Percentiles rank a stretch among this genome's conserved stretches.
phyloP scores from a whole-genome alignment of 2,797 vertebrate species.

The Cichlasoma orientale region DNA sequence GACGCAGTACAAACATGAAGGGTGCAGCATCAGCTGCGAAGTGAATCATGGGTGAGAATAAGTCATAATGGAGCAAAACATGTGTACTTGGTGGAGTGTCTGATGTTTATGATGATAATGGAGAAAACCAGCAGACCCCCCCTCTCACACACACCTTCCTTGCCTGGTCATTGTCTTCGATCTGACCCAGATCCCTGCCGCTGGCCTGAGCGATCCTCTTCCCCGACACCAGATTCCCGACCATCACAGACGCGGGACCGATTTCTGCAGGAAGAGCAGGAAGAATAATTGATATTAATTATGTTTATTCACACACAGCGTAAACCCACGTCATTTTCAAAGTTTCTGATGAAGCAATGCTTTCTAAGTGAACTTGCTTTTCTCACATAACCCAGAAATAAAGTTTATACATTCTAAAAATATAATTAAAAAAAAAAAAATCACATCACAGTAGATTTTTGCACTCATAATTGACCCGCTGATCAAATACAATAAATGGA shows the following conservation, averaged over 20 bases:
- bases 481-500: neutral
- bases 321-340: too few species aligned
- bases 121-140: constrained; percentile 53
- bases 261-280: constrained; percentile 84
- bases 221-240: constrained; percentile 98
- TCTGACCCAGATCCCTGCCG: constrained; percentile 94
- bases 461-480: neutral
- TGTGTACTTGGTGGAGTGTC: accelerated
- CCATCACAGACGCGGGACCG: constrained; percentile 99
- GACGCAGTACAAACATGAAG: too few species aligned
- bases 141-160: constrained; percentile 85
- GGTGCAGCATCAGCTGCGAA: too few species aligned
- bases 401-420: too few species aligned
- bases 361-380: too few species aligned
- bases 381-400: too few species aligned
- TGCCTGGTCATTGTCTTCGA: constrained; percentile 97
- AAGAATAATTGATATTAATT: neutral
- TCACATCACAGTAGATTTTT: neutral
- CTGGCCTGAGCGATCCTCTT: constrained; percentile 98
- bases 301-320: too few species aligned
- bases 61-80: neutral
- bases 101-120: constrained; percentile 8
- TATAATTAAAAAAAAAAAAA: too few species aligned
- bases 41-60: neutral
- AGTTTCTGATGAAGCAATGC: too few species aligned